These are phyloP conservation scores for Julus scanicus DNA, from an alignment of 2,888 invertebrate species.

Conservation along the genomic window DNA sequence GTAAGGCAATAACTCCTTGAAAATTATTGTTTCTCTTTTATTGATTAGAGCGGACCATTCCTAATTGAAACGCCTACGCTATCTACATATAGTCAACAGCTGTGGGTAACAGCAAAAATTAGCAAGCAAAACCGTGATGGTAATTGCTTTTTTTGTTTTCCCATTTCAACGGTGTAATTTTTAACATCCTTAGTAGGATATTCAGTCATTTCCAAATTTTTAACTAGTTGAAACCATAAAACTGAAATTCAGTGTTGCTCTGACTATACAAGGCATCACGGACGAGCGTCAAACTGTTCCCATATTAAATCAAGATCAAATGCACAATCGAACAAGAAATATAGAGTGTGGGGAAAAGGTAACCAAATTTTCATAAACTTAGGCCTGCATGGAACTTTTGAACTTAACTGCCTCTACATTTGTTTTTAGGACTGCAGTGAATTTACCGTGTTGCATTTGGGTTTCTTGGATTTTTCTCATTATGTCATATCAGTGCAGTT, in stretches of 20 bases:
- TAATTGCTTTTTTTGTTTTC: conserved; percentile 63
- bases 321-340: conserved; percentile 84
- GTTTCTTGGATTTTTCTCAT: conserved; percentile 86
- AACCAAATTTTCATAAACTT: too few relatives aligned
- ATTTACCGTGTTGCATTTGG: conserved; percentile 87
- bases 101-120: conserved; percentile 91
- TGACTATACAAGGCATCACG: conserved; percentile 83
- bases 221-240: conserved; percentile 85
- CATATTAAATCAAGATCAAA: conserved; percentile 73
- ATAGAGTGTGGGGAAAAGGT: conserved; percentile 77
- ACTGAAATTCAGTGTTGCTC: conserved; percentile 86
- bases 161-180: background rate
- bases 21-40: conserved; percentile 49
- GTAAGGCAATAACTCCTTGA: background rate
- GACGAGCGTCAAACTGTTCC: conserved; percentile 79
- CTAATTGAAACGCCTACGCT: conserved; percentile 85
- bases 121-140: conserved; percentile 86
- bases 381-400: too few relatives aligned
- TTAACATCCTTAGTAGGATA: background rate
- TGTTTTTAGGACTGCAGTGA: conserved; percentile 89
- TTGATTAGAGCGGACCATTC: conserved; percentile 77
- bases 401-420: too few relatives aligned
- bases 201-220: conserved; percentile 43
- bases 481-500: conserved; percentile 87
- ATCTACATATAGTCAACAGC: conserved; percentile 89